Evolutionary conservation across 2,888 invertebrate species (phyloP).

Genomic region (Didymodactylos carnosus): DNA sequence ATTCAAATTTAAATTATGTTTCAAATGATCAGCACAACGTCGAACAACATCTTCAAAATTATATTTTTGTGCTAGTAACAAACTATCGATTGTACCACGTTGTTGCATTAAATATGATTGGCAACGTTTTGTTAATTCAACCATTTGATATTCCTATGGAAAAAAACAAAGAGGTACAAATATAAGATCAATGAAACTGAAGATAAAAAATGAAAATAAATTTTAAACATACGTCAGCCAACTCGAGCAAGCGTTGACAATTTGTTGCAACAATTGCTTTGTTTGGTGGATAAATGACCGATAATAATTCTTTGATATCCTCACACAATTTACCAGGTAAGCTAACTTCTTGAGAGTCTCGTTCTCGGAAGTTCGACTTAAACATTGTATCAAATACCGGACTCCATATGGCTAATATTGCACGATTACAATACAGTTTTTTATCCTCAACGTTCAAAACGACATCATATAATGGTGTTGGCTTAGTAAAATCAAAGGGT

Average conservation of each 20-base stretch:
- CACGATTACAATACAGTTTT: slow-evolving; percentile 13
- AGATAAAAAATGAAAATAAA: no score
- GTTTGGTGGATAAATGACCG: slow-evolving; percentile 14
- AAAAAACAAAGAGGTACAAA: background rate
- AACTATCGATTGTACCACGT: slow-evolving; percentile 11
- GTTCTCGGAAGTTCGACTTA: slow-evolving; percentile 13
- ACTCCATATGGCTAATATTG: slow-evolving; percentile 10
- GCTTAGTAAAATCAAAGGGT: slow-evolving; percentile 9
- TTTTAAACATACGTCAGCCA: slow-evolving; percentile 1
- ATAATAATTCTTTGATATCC: slow-evolving; percentile 10
- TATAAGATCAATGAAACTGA: no score
- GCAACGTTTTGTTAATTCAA: slow-evolving; percentile 10
- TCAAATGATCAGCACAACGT: slow-evolving; percentile 13
- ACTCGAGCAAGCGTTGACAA: slow-evolving; percentile 9
- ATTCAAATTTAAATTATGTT: slow-evolving; percentile 9
- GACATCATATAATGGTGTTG: slow-evolving; percentile 10
- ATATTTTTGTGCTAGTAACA: slow-evolving; percentile 11
- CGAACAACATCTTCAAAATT: slow-evolving; percentile 14
- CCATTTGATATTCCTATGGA: slow-evolving; percentile 13
- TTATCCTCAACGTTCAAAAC: slow-evolving; percentile 2
- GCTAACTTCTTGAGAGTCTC: slow-evolving; percentile 8
- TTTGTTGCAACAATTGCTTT: slow-evolving; percentile 5
- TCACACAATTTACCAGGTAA: slow-evolving; percentile 6
- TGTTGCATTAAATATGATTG: slow-evolving; percentile 12
- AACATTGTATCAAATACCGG: slow-evolving; percentile 15